These are phyloP conservation scores for Epizoanthus stellaris DNA, from an alignment of 92 coral and sea anemone genomes.

Conservation along the genomic window DNA sequence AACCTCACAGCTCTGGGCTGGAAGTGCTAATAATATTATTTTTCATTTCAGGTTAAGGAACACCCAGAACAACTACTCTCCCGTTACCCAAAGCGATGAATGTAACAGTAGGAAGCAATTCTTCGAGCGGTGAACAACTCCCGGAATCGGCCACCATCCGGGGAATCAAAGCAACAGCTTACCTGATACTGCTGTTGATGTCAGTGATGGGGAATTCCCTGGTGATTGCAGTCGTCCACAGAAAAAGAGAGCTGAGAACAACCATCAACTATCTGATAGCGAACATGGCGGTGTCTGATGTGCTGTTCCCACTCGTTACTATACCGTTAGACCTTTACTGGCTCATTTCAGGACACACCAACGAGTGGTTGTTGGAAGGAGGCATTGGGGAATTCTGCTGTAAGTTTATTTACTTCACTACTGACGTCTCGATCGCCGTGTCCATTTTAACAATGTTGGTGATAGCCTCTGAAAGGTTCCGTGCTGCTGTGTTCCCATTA, in stretches of 20 bases:
- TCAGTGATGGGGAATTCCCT: constrained; percentile 15
- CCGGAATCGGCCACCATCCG: neutral
- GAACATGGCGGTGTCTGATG: constrained; percentile 29
- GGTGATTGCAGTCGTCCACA: constrained; percentile 11
- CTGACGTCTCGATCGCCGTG: constrained; percentile 19
- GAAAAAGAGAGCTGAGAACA: constrained; percentile 9
- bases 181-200: neutral
- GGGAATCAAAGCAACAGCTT: neutral
- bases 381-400: constrained; percentile 1
- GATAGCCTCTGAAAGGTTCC: constrained; percentile 33
- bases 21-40: too few species aligned
- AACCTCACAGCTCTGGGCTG: too few species aligned
- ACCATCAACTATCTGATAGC: constrained; percentile 24
- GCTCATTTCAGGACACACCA: neutral
- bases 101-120: too few species aligned
- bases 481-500: constrained; percentile 25
- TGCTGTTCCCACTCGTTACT: constrained; percentile 7
- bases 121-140: neutral
- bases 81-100: too few species aligned
- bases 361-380: neutral
- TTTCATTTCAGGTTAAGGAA: too few species aligned
- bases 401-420: neutral
- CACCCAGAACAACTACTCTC: too few species aligned
- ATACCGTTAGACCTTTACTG: neutral
- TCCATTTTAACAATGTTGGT: constrained; percentile 11